Base-by-base conservation (phyloP, 2,113 vertebrate species). In the Athene cunicularia region DNA sequence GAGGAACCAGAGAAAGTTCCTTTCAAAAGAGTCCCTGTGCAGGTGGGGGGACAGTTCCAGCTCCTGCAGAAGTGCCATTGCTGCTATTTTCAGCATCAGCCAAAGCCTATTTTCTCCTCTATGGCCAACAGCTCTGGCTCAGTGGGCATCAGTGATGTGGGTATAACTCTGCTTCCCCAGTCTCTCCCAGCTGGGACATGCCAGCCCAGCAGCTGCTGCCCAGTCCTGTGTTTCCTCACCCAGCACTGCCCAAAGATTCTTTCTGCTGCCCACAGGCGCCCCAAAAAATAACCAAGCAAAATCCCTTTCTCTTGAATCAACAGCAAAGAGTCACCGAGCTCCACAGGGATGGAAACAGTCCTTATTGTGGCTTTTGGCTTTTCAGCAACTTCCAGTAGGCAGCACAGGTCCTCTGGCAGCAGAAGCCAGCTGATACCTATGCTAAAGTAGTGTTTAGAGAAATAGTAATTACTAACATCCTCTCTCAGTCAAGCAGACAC, bases 401-500 rank as follows among this genome's bases (percentile, higher is more conserved):
- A 96, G 67, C 91, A 67, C 6, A 1, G 85, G 67, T 93, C 74
- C 63, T 64, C 30, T 96, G 91, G 81, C 97, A 95, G 97, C 97
- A 97, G 96, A 66, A 95, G 95, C 89, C 91, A 92, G 86, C 86
- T 96, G 94, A 95, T 95, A 73, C 74, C 87, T 88, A 6, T 7
- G 55, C 79, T 93, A 88, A 97, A 97, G 97, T 94, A 97, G 92
- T 97, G 96, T 97, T 96, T 96, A 90, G 94, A 97, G 91, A 93
- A 95, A 67, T 86, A 55, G 89, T 97, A 97, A 97, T 93, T 95
- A 96, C 91, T 97, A 96, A 97, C 94, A 97, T 97, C 97, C 97
- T 94, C 80, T 93, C 95, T 73, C 86, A 94, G 88, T 97, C 97
- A 94, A 63, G 72, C 71, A 20, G 76, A 97, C 97, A 97, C 64